Evolutionary conservation across 2,888 invertebrate species (phyloP), one percentile per base, ranked within the genome.

Genomic region (Chaetogeoica ovagalla): DNA sequence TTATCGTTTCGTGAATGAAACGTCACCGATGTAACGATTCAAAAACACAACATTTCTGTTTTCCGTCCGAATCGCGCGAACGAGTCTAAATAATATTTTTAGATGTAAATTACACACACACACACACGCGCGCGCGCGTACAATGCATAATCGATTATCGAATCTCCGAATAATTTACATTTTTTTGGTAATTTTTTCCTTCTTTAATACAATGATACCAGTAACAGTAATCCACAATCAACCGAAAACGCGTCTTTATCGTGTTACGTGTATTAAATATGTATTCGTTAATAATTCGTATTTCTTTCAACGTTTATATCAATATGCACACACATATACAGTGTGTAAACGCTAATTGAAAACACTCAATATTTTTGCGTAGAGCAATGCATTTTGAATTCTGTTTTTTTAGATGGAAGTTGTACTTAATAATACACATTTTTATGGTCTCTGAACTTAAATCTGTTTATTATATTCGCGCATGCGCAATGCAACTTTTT

Each of bases 21-120:
- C 62, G 60, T 30, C 15, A 30, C n/a, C 15, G 62, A 73, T 52
- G 52, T n/a, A 63, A 63, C 52, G 63, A 52, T 63, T 73, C 62
- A 73, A 37, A 63, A 30, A 73, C n/a, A 23, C 62, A 52, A 73
- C 63, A 63, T 52, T 62, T 63, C 73, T 63, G 62, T 63, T 63
- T 73, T 52, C 30, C 52, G 63, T 63, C 73, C 63, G 63, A 63
- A 73, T 73, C 30, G 37, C 73, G 9, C n/a, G 52, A 21, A 52
- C 62, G 63, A 1, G 30, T 30, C 30, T 63, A 73, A 63, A 73
- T 15, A 63, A 23, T 48, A 73, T 73, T 73, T 30, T 19, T 69
- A 13, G 30, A 52, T 55, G 19, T 55, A 11, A 13, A 11, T 19
- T 55, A 2, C 21, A 11, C 3, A 59, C 21, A 57, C 55, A 17